A percentile compares a stretch with the other conserved stretches of the same genome.
phyloP scores from a whole-genome alignment of 2,113 vertebrate genomes.

The Peucedramus taeniatus region DNA sequence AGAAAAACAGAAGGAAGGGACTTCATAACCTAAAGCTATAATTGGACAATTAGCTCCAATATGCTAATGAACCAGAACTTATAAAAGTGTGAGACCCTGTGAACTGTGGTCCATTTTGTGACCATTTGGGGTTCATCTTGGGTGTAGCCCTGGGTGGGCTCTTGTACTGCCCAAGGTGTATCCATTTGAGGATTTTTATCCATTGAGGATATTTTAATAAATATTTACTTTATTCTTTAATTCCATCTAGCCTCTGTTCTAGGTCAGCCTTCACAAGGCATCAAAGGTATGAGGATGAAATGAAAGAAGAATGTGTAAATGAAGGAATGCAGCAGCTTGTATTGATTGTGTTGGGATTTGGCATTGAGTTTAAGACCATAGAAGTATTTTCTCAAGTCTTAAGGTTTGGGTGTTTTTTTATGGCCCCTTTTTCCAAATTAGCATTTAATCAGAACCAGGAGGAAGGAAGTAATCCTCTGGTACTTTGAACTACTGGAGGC shows the following conservation, averaged over 20 bases:
- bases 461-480: neutral
- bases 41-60: neutral
- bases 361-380: neutral
- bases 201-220: neutral
- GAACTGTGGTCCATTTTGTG: neutral
- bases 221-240: neutral
- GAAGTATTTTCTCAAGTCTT: neutral
- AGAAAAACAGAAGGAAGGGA: neutral
- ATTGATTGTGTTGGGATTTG: neutral
- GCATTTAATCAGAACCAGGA: slow-evolving; percentile 19
- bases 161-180: neutral
- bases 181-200: neutral
- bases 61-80: neutral
- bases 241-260: neutral
- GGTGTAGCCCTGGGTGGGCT: neutral
- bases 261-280: neutral
- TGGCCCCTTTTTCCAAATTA: neutral
- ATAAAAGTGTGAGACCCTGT: neutral
- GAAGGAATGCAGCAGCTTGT: neutral
- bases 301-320: neutral
- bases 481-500: neutral
- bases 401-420: neutral
- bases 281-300: neutral
- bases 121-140: neutral
- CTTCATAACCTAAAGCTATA: neutral